Evolutionary conservation across 2,888 invertebrate species (phyloP).

Genomic region (Melanostoma scalare): DNA sequence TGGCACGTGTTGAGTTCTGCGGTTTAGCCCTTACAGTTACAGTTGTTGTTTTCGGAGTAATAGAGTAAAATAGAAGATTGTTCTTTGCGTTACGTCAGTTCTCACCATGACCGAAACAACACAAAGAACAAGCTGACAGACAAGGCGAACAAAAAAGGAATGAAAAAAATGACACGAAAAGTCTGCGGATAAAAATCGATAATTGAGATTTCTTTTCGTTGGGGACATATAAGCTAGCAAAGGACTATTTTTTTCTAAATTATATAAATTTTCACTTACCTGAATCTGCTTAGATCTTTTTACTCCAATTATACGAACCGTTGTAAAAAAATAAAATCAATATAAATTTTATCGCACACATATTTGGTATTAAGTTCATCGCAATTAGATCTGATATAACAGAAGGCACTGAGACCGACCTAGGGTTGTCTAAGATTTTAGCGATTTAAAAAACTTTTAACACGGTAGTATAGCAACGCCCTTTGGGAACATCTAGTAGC

Average conservation of each 20-base stretch:
- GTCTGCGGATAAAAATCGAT: slow-evolving; percentile 62
- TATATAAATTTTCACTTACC: slow-evolving; percentile 26
- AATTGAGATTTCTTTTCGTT: slow-evolving; percentile 20
- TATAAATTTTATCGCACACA: slow-evolving; percentile 81
- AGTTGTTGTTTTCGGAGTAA: slow-evolving; percentile 34
- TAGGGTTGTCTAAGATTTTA: not conserved
- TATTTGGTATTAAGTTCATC: slow-evolving; percentile 78
- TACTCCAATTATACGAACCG: slow-evolving; percentile 82
- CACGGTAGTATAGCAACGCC: slow-evolving; percentile 46
- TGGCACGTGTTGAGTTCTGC: slow-evolving; percentile 51
- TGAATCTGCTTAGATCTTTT: slow-evolving; percentile 77
- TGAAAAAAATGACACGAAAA: slow-evolving; percentile 3
- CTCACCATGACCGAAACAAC: slow-evolving; percentile 59
- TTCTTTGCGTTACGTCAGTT: slow-evolving; percentile 49
- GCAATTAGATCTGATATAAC: slow-evolving; percentile 25
- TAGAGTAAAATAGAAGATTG: slow-evolving; percentile 41
- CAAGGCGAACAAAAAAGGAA: slow-evolving; percentile 6
- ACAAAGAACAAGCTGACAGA: slow-evolving; percentile 52
- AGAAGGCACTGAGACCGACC: not conserved
- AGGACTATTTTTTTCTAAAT: not conserved
- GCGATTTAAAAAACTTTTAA: slow-evolving; percentile 31
- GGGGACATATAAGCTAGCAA: not conserved
- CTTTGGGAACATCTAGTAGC: slow-evolving; percentile 27
- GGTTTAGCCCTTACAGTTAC: slow-evolving; percentile 11
- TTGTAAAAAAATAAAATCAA: slow-evolving; percentile 82